These are phyloP conservation scores for Hestina assimilis DNA, from an alignment of 1,140 invertebrate species.

Conservation along the genomic window DNA sequence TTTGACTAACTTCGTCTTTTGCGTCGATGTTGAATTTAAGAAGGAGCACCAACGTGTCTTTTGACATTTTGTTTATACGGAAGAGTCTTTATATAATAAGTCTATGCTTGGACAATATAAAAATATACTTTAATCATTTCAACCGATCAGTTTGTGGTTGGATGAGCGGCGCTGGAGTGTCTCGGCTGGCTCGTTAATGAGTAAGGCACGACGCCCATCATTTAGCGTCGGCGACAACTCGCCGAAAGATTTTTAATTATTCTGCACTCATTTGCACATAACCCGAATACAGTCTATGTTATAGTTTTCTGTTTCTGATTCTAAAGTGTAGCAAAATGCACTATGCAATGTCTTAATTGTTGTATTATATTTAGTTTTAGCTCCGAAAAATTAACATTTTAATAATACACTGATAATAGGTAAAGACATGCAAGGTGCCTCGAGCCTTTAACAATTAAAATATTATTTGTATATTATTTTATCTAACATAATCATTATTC, in stretches of 20 bases:
- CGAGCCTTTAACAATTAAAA: constrained; percentile 39
- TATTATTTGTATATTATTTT: constrained; percentile 22
- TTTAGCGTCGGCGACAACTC: background rate
- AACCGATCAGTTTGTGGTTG: constrained; percentile 5
- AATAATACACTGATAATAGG: constrained; percentile 29
- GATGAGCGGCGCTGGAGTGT: constrained; percentile 29
- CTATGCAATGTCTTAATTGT: constrained; percentile 60
- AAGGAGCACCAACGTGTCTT: too few relatives aligned
- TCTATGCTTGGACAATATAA: too few relatives aligned
- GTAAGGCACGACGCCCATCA: background rate
- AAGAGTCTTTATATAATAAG: too few relatives aligned
- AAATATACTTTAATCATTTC: too few relatives aligned
- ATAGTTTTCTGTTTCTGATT: too few relatives aligned
- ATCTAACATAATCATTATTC: constrained; percentile 7
- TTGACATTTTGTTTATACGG: too few relatives aligned
- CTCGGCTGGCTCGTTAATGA: constrained; percentile 35
- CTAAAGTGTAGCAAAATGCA: constrained; percentile 71
- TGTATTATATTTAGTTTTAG: constrained; percentile 31
- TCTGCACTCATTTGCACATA: background rate
- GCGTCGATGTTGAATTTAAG: too few relatives aligned
- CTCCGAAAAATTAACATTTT: background rate
- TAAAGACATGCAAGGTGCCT: constrained; percentile 58
- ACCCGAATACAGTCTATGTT: too few relatives aligned
- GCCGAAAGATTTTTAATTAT: background rate
- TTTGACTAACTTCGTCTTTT: too few relatives aligned